Base-by-base conservation (phyloP, 1,140 invertebrate genomes). In the Cheumatopsyche charites region DNA sequence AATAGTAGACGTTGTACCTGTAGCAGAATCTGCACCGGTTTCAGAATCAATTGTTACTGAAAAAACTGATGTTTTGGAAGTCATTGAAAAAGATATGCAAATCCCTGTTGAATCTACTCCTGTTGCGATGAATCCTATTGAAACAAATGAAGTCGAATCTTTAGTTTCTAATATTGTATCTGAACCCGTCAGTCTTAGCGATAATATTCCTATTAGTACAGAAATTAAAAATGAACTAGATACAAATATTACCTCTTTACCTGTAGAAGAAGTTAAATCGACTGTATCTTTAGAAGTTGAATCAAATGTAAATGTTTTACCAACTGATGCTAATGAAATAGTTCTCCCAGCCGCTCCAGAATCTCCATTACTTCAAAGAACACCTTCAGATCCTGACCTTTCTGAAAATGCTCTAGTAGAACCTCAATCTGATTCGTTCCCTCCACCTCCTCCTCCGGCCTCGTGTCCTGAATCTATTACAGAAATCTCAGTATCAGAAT, bases 401-500 rank as follows among this genome's bases (percentile, higher is more conserved):
- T 75, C 74, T n/a, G 74, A 75, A 36, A 62, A 41, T 15, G 61
- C 55, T n/a, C 21, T 47, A 1, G 62, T 49, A 5, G 73, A 70
- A 70, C 73, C 73, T 1, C 69, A 52, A 12, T 75, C 71, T 9
- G 71, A 73, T 26, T 73, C 74, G 12, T 76, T 76, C 41, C 72
- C 74, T 11, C 71, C 71, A 12, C 74, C 74, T 4, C 74, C 74
- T 11, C 74, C 74, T 4, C 74, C 74, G 4, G 74, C 69, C 13
- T 76, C 74, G 5, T 76, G 74, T 45, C 69, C 72, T 7, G 74
- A 76, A 42, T 76, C 74, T 1, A 73, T 73, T 45, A 73, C 71
- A 4, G 74, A 76, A 66, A 29, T 71, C 17, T 76, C 72, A 9
- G 69, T 62, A 36, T 73, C 71, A 17, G 74, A 76, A 42, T 76